Conservation (phyloP, 1,140 invertebrate genomes). For the Drosophila saltans region DNA sequence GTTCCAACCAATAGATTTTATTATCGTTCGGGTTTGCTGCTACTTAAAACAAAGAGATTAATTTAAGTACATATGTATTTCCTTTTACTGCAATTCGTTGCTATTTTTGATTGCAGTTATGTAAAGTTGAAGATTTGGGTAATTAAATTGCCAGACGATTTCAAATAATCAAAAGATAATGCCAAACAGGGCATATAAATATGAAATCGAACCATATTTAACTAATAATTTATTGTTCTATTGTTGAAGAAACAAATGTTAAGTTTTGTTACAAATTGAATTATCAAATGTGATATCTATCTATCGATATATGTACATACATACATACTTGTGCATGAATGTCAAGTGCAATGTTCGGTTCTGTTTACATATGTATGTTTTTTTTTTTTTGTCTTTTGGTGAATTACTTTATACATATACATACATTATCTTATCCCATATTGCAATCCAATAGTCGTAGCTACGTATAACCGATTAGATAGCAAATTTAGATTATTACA, state of each 20-base stretch:
- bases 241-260: too few relatives aligned
- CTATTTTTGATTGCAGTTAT: conserved; percentile 3
- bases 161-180: neutral
- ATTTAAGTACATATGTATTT: neutral
- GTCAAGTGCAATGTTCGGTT: neutral
- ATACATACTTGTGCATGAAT: neutral
- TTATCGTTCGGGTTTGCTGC: neutral
- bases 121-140: neutral
- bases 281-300: neutral
- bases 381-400: neutral
- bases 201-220: neutral
- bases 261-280: neutral
- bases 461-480: conserved; percentile 4
- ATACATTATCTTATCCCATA: neutral
- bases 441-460: neutral
- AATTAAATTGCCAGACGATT: neutral
- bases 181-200: neutral
- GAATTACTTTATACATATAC: neutral
- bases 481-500: conserved; percentile 1
- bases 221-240: neutral
- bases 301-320: neutral
- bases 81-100: neutral
- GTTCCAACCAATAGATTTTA: conserved; percentile 4
- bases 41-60: conserved; percentile 7
- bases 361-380: conserved; percentile 1